phyloP scores from a whole-genome alignment of 2,797 vertebrate species.

The Chromis chromis region DNA sequence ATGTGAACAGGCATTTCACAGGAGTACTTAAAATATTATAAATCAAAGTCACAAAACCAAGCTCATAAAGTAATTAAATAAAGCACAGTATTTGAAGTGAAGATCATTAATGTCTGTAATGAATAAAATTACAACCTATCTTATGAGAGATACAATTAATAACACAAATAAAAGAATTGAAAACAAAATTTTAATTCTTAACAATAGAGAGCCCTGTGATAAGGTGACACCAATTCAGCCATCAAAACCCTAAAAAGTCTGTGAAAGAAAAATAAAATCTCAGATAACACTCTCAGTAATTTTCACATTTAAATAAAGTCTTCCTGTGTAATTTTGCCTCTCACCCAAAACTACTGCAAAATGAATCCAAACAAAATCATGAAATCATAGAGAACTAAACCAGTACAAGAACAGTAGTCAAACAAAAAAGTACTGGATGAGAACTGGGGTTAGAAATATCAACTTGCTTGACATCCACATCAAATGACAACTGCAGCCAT shows the following conservation, averaged over 20 bases:
- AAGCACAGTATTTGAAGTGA: constrained; percentile 74
- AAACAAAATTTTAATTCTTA: constrained; percentile 79
- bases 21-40: constrained; percentile 87
- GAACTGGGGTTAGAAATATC: constrained; percentile 98
- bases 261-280: constrained; percentile 64
- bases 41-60: constrained; percentile 79
- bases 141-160: constrained; percentile 65
- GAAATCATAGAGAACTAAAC: constrained; percentile 78
- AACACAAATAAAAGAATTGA: constrained; percentile 42
- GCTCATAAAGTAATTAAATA: constrained; percentile 72
- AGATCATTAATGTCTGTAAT: constrained; percentile 59
- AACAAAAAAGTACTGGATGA: constrained; percentile 87
- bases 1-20: constrained; percentile 98
- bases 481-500: constrained; percentile 85
- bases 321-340: constrained; percentile 98
- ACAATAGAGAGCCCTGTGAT: constrained; percentile 75
- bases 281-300: constrained; percentile 39
- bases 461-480: constrained; percentile 97
- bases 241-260: constrained; percentile 68
- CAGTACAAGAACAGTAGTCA: constrained; percentile 81
- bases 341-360: constrained; percentile 86
- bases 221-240: constrained; percentile 84
- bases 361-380: constrained; percentile 74
- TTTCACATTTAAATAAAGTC: constrained; percentile 81
- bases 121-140: constrained; percentile 72